Conservation (phyloP, 2,888 invertebrate genomes). For the Marronus borbonicus region DNA sequence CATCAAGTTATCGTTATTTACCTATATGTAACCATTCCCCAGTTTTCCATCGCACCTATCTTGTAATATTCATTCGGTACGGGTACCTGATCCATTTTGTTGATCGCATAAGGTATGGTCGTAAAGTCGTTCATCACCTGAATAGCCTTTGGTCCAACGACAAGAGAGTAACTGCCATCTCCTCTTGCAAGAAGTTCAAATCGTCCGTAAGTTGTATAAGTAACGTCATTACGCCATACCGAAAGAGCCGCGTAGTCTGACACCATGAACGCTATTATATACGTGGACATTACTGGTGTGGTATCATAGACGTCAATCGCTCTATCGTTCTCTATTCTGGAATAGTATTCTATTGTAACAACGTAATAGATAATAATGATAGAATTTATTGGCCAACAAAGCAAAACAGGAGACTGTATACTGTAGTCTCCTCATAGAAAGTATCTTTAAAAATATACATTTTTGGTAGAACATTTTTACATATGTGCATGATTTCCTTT, state of each 20-base stretch:
- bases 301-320: constrained; percentile 69
- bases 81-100: constrained; percentile 88
- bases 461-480: too few relatives aligned
- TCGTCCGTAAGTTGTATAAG: constrained; percentile 80
- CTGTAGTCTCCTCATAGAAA: background rate
- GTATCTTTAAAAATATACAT: too few relatives aligned
- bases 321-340: background rate
- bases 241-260: constrained; percentile 78
- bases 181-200: constrained; percentile 79
- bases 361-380: background rate
- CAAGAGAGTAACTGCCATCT: constrained; percentile 30
- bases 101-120: constrained; percentile 73
- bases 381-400: too few relatives aligned
- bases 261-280: constrained; percentile 86
- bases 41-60: constrained; percentile 93
- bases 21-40: constrained; percentile 88
- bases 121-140: constrained; percentile 74
- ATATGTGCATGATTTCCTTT: too few relatives aligned
- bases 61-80: constrained; percentile 81
- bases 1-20: background rate
- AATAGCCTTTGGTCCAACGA: constrained; percentile 44
- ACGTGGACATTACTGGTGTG: constrained; percentile 84
- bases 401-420: background rate
- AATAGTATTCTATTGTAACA: background rate
- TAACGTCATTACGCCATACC: constrained; percentile 63